phyloP scores from a whole-genome alignment of 2,797 vertebrate genomes.

The Gymnopithys bicolor region DNA sequence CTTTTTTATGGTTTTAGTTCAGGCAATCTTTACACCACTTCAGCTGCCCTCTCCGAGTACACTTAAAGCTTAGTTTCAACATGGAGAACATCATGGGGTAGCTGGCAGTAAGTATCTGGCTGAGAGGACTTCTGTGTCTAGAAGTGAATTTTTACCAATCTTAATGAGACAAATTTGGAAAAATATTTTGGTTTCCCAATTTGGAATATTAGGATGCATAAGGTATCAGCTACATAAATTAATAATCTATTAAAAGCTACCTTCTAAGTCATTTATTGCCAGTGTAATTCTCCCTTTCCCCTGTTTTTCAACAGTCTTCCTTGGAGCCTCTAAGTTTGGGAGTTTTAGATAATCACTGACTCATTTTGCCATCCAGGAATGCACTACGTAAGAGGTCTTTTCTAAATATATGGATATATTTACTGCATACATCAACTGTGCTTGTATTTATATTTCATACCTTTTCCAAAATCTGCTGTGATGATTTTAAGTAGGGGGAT shows the following conservation, averaged over 20 bases:
- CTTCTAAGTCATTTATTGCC: not conserved
- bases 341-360: slow-evolving; percentile 35
- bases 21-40: not conserved
- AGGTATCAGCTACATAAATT: not conserved
- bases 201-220: not conserved
- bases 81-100: not conserved
- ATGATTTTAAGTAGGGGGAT: slow-evolving; percentile 7
- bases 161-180: not conserved
- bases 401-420: slow-evolving; percentile 35
- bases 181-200: not conserved
- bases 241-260: not conserved
- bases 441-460: slow-evolving; percentile 30
- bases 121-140: not conserved
- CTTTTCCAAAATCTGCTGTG: slow-evolving; percentile 35
- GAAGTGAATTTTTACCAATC: not conserved
- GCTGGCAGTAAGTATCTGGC: not conserved
- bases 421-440: slow-evolving; percentile 20
- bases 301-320: not conserved
- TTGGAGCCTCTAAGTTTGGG: not conserved
- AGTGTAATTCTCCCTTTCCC: not conserved
- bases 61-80: not conserved
- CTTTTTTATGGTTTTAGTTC: not conserved
- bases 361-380: slow-evolving; percentile 31
- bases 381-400: not conserved
- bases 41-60: not conserved